Evolutionary conservation across 2,888 invertebrate genomes (phyloP), one percentile per base, ranked within the genome.

Genomic region (Patella depressa): DNA sequence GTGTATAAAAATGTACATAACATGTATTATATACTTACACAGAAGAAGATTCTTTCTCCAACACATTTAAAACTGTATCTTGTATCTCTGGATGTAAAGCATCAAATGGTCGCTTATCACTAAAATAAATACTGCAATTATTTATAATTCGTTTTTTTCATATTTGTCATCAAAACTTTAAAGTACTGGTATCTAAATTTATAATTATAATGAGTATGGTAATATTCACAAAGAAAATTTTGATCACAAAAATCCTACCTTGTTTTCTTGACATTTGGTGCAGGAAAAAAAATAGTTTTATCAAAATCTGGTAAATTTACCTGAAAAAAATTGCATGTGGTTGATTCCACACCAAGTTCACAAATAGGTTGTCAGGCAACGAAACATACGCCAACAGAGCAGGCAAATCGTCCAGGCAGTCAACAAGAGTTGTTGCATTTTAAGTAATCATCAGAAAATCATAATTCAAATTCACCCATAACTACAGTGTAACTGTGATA

Each of bases 231-330:
- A 9, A 55, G 53, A 76, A 72, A 15, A 17, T n/a, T 12, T 59
- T 17, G 45, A 59, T 14, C 53, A 73, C 12, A 71, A 24, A 65
- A 74, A 29, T 53, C 79, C 77, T 78, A 82, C 86, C 82, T 78
- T 19, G 73, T 74, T 55, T 69, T 75, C 9, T 74, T 76, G 53
- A 81, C 82, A 29, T 85, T 78, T 29, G 88, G 86, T n/a, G 88
- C 85, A 5, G 92, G 92, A 82, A 92, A 92, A 54, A 86, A 83
- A 14, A 95, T 93, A 81, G 93, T 93, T 71, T 94, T 94, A 12
- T 94, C 95, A 88, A 95, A 95, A 80, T 95, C 95, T 11, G 94
- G 94, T 72, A 95, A 81, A 80, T 89, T 90, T 69, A 92, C 86
- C 91, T 91, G 84, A 76, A 87, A 82, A 73, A 79, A 65, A 45